Base-by-base conservation (phyloP, 2,797 vertebrate species). In the Spheniscus humboldti region DNA sequence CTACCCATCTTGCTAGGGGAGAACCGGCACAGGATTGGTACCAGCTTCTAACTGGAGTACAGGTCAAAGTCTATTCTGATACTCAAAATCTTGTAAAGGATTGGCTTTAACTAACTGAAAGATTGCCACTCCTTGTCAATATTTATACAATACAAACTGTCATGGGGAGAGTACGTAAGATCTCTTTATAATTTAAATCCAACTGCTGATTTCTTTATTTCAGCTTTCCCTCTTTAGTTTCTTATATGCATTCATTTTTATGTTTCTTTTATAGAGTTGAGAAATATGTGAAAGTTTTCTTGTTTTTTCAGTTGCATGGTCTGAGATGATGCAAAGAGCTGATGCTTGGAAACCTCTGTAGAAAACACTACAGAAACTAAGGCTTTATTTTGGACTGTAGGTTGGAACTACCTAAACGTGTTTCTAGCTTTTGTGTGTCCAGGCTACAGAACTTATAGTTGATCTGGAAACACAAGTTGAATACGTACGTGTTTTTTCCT, bases 121-220 rank as follows among this genome's bases (percentile, higher is more conserved):
- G 25, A 35, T 72, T 88, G 82, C 95, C 87, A 86, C 92, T 94
- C 94, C 92, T 71, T 94, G 77, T 94, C 90, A 96, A 91, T 96
- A 95, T 96, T 96, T 91, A 89, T 82, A 67, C 52, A 82, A 2
- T 66, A 37, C 47, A 80, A 55, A 71, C 57, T 93, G 78, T 96
- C 69, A 53, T 76, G 39, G 59, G 73, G 80, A 91, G 22, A 90
- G 63, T 64, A 55, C 22, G 25, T 30, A 63, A 53, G 50, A 90
- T 81, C 16, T 75, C n/a, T 68, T 64, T 71, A 28, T 64, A 50
- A 52, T 62, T 68, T 35, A 84, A 92, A 59, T 81, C 11, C 10
- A 53, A 1, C 52, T 43, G 30, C 18, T 53, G 13, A 50, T 71
- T 63, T 68, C 22, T 64, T 69, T 56, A 57, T 68, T 80, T 94